Conservation (phyloP, 2,888 invertebrate genomes). For the Syritta pipiens region DNA sequence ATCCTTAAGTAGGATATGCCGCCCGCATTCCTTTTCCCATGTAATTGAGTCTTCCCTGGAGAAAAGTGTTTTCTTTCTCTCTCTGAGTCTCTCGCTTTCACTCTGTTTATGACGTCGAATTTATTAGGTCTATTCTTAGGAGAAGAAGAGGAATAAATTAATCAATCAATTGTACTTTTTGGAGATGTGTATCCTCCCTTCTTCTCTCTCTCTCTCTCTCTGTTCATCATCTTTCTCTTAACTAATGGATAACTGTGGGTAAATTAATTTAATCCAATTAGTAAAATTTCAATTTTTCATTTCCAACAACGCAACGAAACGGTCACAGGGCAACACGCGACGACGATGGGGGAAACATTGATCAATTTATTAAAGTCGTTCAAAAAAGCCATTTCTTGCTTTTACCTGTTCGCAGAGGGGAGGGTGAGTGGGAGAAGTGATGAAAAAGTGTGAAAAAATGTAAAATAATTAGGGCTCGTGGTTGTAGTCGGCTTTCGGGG, state of each 20-base stretch:
- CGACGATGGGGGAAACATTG: constrained; percentile 11
- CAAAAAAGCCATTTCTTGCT: background rate
- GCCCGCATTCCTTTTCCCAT: constrained; percentile 52
- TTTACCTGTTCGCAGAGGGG: background rate
- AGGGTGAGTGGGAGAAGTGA: background rate
- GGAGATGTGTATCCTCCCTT: constrained; percentile 3
- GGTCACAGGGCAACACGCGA: constrained; percentile 6
- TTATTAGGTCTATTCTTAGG: constrained; percentile 41
- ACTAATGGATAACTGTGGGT: constrained; percentile 52
- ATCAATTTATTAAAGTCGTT: constrained; percentile 30
- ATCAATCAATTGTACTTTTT: constrained; percentile 61
- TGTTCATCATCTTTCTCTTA: constrained; percentile 21
- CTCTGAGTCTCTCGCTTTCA: constrained; percentile 25
- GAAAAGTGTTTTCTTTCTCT: background rate
- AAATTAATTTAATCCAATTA: constrained; percentile 58
- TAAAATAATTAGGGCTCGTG: too few relatives aligned
- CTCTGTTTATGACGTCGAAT: constrained; percentile 55
- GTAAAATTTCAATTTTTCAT: constrained; percentile 41
- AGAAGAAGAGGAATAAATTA: constrained; percentile 60
- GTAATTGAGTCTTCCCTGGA: constrained; percentile 45
- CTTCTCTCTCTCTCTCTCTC: background rate
- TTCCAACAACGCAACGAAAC: constrained; percentile 25
- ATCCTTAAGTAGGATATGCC: constrained; percentile 51
- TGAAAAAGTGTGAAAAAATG: background rate
- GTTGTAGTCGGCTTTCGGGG: too few relatives aligned